Conservation (phyloP, 2,113 vertebrate genomes). For the Nansenia antarctica region DNA sequence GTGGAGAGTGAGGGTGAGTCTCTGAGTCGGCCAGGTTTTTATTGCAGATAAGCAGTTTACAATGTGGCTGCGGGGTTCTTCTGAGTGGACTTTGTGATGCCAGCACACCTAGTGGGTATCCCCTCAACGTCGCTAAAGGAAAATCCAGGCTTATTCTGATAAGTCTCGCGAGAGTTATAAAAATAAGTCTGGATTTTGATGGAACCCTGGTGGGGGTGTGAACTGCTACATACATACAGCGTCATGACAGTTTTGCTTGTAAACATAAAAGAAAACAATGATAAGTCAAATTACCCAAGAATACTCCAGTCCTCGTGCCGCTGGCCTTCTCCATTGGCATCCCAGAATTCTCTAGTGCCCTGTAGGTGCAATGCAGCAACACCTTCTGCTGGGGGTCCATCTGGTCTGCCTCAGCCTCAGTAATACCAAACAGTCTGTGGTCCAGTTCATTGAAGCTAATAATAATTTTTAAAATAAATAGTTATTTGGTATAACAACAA, state of each 20-base stretch:
- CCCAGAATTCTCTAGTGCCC: slow-evolving; percentile 82
- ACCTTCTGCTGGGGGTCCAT: slow-evolving; percentile 85
- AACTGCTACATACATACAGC: no score
- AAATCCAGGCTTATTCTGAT: no score
- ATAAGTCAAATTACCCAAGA: slow-evolving; percentile 68
- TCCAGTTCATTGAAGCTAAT: slow-evolving; percentile 82
- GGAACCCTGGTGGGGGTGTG: no score
- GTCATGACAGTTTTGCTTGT: background rate
- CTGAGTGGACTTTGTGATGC: no score
- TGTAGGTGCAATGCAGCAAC: slow-evolving; percentile 80
- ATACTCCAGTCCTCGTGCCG: slow-evolving; percentile 81
- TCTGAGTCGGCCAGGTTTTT: no score
- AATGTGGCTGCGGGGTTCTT: no score
- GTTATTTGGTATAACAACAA: background rate
- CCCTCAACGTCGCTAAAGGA: no score
- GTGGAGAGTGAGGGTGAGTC: no score
- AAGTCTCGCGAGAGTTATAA: no score
- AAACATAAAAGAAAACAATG: background rate
- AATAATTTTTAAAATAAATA: background rate
- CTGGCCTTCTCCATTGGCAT: slow-evolving; percentile 79
- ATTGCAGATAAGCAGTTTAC: no score
- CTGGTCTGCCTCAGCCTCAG: slow-evolving; percentile 72
- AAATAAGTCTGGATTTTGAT: no score
- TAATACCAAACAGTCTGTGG: slow-evolving; percentile 81
- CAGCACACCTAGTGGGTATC: no score